Percentiles rank a stretch among this genome's conserved stretches.
Evolutionary conservation across 2,797 vertebrate genomes (phyloP).

Genomic region (Clarias fuscus): DNA sequence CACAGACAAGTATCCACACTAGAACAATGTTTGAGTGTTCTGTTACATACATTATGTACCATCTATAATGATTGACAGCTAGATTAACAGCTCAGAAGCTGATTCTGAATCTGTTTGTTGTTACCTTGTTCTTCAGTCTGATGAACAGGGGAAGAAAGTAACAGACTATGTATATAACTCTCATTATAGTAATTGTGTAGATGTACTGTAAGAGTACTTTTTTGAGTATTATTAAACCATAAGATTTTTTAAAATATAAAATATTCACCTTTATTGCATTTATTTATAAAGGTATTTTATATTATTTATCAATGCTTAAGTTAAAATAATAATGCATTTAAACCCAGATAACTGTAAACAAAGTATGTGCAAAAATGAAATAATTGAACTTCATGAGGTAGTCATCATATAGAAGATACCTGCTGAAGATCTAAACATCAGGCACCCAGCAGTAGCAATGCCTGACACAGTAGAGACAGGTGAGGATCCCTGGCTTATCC

Average conservation of each 20-base stretch:
- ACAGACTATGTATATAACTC: not conserved
- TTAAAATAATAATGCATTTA: not conserved
- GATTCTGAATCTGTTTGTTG: conserved; percentile 41
- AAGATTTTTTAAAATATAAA: not conserved
- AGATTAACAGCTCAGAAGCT: conserved; percentile 8
- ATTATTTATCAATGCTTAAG: not conserved
- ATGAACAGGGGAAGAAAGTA: not conserved
- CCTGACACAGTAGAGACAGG: not conserved
- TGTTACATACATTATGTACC: not conserved
- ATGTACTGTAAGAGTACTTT: not conserved
- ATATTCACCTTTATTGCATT: not conserved
- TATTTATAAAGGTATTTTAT: too few species aligned
- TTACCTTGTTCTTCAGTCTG: conserved; percentile 5
- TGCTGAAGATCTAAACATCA: not conserved
- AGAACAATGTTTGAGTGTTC: not conserved
- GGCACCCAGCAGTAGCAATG: too few species aligned
- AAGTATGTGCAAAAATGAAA: not conserved
- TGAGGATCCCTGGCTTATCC: not conserved
- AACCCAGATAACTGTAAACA: not conserved
- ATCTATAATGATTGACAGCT: not conserved
- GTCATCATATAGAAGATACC: not conserved
- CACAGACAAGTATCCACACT: conserved; percentile 6
- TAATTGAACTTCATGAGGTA: not conserved
- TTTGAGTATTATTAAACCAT: not conserved
- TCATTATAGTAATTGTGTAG: not conserved